phyloP scores from a whole-genome alignment of 2,888 invertebrate genomes.

The Parasteatoda lunata region DNA sequence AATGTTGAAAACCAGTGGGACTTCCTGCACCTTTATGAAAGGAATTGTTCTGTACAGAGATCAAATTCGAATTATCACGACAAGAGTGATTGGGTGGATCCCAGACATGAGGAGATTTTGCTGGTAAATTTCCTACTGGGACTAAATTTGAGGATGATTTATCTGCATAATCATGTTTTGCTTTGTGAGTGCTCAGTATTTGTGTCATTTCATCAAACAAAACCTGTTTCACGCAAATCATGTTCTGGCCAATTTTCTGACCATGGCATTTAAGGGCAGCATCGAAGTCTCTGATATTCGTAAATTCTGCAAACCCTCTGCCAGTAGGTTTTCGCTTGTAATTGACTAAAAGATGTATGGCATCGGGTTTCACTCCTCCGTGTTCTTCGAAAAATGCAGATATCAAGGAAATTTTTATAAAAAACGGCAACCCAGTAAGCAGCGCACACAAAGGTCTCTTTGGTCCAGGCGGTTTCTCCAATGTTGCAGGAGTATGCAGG shows the following conservation, averaged over 20 bases:
- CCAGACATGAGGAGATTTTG: constrained; percentile 45
- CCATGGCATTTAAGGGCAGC: background rate
- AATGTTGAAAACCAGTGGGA: background rate
- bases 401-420: constrained; percentile 85
- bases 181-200: constrained; percentile 25
- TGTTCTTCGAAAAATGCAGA: constrained; percentile 84
- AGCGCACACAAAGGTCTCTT: constrained; percentile 63
- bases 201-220: constrained; percentile 59
- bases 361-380: constrained; percentile 84
- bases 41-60: background rate
- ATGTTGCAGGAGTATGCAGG: background rate
- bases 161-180: constrained; percentile 14
- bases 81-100: constrained; percentile 26
- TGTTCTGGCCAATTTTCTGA: background rate
- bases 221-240: background rate
- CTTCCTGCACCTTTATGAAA: background rate
- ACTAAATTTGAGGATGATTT: background rate
- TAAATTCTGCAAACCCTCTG: constrained; percentile 86
- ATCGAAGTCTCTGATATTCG: background rate
- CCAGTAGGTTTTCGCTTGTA: constrained; percentile 83
- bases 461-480: background rate
- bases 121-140: background rate
- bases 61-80: background rate
- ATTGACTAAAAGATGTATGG: constrained; percentile 86
- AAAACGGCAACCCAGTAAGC: constrained; percentile 78